phyloP scores from a whole-genome alignment of 2,113 vertebrate species.

The Xiphorhynchus elegans region DNA sequence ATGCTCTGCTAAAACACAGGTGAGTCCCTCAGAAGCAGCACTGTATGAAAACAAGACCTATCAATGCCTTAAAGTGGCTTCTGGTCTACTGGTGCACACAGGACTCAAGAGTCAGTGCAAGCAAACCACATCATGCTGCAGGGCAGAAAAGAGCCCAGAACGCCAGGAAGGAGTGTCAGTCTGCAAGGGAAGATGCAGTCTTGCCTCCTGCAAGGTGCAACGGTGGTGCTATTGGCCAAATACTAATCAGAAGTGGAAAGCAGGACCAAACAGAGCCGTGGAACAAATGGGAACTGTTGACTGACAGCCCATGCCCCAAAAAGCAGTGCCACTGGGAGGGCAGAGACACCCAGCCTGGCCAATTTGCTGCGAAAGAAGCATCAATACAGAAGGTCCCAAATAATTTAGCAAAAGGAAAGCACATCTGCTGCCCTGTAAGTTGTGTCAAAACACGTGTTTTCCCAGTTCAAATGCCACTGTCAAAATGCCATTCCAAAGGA shows the following conservation, averaged over 20 bases:
- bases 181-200: not conserved
- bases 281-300: not conserved
- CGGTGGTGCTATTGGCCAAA: too few species aligned
- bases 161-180: not conserved
- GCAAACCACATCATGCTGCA: not conserved
- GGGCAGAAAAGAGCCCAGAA: not conserved
- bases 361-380: not conserved
- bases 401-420: not conserved
- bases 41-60: not conserved
- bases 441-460: not conserved
- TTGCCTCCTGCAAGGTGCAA: too few species aligned
- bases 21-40: not conserved
- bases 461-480: not conserved
- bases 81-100: not conserved
- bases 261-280: too few species aligned
- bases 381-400: not conserved
- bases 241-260: too few species aligned
- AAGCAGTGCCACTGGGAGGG: not conserved
- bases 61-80: not conserved
- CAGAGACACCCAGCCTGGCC: not conserved
- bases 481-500: not conserved
- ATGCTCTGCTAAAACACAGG: not conserved
- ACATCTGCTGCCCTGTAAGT: not conserved
- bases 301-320: not conserved
- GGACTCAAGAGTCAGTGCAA: not conserved